Percentiles rank a stretch among this genome's conserved stretches.
phyloP scores from a whole-genome alignment of 92 coral and sea anemone species.

The Siderastrea radians region DNA sequence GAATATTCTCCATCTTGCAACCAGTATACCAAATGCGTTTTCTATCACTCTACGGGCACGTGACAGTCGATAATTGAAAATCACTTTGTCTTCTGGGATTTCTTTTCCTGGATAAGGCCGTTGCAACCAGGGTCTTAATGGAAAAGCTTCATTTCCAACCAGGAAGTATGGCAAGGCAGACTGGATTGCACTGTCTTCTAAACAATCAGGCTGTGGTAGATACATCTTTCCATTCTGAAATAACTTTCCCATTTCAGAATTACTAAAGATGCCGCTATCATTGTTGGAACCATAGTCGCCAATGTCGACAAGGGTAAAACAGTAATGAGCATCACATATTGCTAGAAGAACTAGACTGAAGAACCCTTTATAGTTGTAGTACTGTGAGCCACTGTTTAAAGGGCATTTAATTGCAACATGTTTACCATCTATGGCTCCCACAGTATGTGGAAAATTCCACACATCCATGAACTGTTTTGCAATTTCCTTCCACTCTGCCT shows the following conservation, averaged over 20 bases:
- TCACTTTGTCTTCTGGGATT: slow-evolving; percentile 13
- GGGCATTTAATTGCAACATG: too few relatives aligned
- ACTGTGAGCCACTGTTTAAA: too few relatives aligned
- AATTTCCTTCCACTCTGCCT: too few relatives aligned
- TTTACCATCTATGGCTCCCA: too few relatives aligned
- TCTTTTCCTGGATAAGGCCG: slow-evolving; percentile 42
- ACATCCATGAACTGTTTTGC: too few relatives aligned
- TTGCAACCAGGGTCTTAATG: slow-evolving; percentile 42
- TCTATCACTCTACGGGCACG: slow-evolving; percentile 41
- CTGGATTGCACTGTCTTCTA: not conserved
- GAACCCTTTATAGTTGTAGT: too few relatives aligned
- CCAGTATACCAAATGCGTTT: slow-evolving; percentile 56
- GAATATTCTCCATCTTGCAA: slow-evolving; percentile 50
- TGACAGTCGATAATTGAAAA: slow-evolving; percentile 47
- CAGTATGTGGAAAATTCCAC: too few relatives aligned
- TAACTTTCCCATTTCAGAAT: slow-evolving; percentile 46
- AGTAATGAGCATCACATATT: too few relatives aligned
- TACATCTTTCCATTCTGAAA: slow-evolving; percentile 32
- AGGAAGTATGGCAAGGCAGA: slow-evolving; percentile 46
- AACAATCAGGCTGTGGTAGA: slow-evolving; percentile 30
- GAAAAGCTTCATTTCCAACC: slow-evolving; percentile 68
- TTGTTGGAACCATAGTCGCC: slow-evolving; percentile 44
- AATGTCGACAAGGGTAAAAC: too few relatives aligned
- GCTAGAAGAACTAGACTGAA: too few relatives aligned
- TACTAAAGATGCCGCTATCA: slow-evolving; percentile 55